These are phyloP conservation scores for Ostrea edulis DNA, from an alignment of 1,140 invertebrate genomes.

Conservation along the genomic window DNA sequence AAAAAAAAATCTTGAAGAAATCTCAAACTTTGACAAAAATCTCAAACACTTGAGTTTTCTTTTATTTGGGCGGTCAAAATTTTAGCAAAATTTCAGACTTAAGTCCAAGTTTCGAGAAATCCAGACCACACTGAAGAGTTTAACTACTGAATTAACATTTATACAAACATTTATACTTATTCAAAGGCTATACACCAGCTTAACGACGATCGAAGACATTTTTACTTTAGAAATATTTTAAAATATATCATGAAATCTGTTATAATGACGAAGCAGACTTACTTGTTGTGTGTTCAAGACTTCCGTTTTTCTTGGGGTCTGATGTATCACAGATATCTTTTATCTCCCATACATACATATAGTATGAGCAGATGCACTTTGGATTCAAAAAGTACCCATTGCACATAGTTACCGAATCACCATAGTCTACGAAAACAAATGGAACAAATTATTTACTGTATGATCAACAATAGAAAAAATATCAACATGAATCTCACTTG, in stretches of 20 bases:
- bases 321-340: neutral
- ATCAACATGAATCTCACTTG: no score
- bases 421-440: neutral
- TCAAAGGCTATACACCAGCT: neutral
- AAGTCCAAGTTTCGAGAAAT: no score
- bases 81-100: no score
- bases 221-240: neutral
- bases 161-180: neutral
- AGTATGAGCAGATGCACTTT: neutral
- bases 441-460: no score
- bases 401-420: neutral
- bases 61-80: no score
- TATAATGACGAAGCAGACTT: neutral
- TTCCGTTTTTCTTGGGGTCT: neutral
- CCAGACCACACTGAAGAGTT: no score
- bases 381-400: neutral
- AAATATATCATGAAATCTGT: neutral
- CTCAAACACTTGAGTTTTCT: no score
- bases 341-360: neutral
- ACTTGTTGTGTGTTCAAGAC: neutral
- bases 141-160: no score
- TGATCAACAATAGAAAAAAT: no score
- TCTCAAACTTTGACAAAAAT: no score
- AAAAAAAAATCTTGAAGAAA: no score
- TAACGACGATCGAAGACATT: neutral